Conservation (phyloP, 2,113 vertebrate species). For the Dolichallabes microphthalmus region DNA sequence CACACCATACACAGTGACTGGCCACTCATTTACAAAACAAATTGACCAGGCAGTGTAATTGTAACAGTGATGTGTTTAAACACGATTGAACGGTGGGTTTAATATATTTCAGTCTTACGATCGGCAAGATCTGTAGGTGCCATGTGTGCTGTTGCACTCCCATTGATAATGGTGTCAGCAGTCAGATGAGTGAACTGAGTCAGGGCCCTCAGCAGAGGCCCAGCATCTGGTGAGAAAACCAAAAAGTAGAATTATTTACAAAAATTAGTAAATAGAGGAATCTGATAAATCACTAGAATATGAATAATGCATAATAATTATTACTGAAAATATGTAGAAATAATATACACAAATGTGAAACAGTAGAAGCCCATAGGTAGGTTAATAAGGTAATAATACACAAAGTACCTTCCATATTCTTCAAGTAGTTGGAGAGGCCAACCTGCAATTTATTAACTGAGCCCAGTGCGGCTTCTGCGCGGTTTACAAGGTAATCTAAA, state of each 20-base stretch:
- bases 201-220: conserved; percentile 81
- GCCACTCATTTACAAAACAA: too few species aligned
- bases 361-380: neutral
- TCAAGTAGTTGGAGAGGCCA: conserved; percentile 81
- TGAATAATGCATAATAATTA: neutral
- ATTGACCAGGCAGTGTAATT: neutral
- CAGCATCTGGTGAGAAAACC: conserved; percentile 75
- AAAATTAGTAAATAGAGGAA: neutral
- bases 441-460: conserved; percentile 78
- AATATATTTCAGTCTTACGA: conserved; percentile 74
- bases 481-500: conserved; percentile 89
- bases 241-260: neutral
- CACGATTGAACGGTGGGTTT: neutral
- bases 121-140: conserved; percentile 89
- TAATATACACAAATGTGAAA: conserved; percentile 8
- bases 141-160: conserved; percentile 87
- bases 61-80: neutral
- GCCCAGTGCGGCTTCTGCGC: conserved; percentile 81
- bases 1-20: neutral
- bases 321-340: neutral
- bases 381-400: neutral
- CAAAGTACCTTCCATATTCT: conserved; percentile 77
- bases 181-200: conserved; percentile 86
- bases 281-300: neutral
- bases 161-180: conserved; percentile 86